Percentiles rank a stretch among this genome's conserved stretches.
Conservation (phyloP, 2,797 vertebrate species). For the Sebastes miniatus region DNA sequence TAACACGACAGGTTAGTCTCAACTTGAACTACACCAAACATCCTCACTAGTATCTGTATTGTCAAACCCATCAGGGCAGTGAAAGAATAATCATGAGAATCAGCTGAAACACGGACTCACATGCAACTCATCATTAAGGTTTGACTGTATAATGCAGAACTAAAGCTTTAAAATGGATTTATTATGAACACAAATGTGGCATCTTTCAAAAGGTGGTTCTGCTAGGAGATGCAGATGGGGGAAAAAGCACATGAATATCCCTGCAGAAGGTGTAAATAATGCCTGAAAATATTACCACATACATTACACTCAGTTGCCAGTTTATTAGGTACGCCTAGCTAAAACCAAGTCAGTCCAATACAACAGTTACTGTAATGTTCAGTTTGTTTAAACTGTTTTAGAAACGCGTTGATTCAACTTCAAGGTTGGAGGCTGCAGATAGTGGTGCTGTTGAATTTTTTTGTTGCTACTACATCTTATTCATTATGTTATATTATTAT, state of each 20-base stretch:
- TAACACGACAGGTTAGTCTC: background rate
- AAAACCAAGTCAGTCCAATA: background rate
- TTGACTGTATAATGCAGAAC: constrained; percentile 35
- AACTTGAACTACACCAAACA: accelerated
- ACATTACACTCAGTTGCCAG: background rate
- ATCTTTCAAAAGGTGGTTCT: background rate
- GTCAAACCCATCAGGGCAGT: constrained; percentile 79
- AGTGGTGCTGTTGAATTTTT: no score
- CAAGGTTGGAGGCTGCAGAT: background rate
- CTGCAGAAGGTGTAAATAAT: background rate
- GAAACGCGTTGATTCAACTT: background rate
- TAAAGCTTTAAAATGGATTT: background rate
- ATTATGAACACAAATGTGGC: background rate
- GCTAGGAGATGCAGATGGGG: background rate
- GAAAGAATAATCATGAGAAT: constrained; percentile 74
- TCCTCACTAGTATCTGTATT: accelerated
- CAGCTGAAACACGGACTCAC: constrained; percentile 84
- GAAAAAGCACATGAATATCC: background rate
- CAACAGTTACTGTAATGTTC: background rate
- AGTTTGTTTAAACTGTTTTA: background rate
- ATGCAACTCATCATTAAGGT: constrained; percentile 81
- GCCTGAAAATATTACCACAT: no score
- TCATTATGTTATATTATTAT: no score
- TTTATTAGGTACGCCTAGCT: background rate
- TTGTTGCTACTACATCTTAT: no score